Conservation (phyloP, 2,113 vertebrate genomes). For the Misgurnus anguillicaudatus region DNA sequence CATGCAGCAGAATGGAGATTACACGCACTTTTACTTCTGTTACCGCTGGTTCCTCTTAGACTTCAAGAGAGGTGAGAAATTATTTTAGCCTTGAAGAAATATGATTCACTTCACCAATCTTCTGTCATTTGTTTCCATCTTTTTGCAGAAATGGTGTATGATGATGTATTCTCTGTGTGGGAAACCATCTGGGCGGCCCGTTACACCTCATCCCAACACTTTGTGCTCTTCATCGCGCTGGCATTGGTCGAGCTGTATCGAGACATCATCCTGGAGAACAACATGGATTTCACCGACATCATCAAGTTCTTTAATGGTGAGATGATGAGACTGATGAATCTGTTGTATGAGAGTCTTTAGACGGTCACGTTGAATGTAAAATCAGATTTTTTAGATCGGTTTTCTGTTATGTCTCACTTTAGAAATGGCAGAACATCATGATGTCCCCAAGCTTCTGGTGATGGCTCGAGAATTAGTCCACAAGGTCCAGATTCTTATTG, state of each 20-base stretch:
- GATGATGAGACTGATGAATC: neutral
- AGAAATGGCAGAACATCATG: constrained; percentile 96
- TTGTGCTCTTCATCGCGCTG: constrained; percentile 94
- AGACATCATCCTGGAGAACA: constrained; percentile 97
- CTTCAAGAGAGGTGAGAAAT: constrained; percentile 88
- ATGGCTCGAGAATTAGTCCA: constrained; percentile 92
- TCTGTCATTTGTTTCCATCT: neutral
- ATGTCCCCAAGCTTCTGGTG: constrained; percentile 86
- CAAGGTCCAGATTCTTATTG: constrained; percentile 96
- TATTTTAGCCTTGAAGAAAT: no score
- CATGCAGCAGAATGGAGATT: constrained; percentile 99
- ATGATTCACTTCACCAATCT: no score
- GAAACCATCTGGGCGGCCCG: constrained; percentile 97
- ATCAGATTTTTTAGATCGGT: neutral
- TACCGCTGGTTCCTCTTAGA: constrained; percentile 98
- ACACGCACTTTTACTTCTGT: constrained; percentile 99
- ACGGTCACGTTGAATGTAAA: neutral
- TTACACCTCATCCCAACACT: constrained; percentile 88
- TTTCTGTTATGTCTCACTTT: constrained; percentile 25
- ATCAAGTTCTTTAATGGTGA: constrained; percentile 99
- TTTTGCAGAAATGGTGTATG: constrained; percentile 88
- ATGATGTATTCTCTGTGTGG: constrained; percentile 94
- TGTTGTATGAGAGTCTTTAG: neutral
- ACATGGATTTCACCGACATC: constrained; percentile 99
- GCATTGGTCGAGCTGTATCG: constrained; percentile 94